phyloP scores from a whole-genome alignment of 1,140 invertebrate species.

The Mesaphorura yosii region DNA sequence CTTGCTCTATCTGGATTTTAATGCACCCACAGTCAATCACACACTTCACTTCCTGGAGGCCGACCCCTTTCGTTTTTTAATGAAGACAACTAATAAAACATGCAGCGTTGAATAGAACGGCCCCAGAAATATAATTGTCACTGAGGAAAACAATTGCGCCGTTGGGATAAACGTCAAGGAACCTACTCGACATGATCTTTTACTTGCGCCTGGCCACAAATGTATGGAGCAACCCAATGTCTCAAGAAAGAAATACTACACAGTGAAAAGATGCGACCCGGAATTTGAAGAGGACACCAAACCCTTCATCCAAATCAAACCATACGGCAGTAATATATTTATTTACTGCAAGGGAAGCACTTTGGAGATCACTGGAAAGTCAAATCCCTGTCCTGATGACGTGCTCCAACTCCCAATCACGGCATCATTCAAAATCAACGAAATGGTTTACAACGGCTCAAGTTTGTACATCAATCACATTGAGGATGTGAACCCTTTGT shows the following conservation, averaged over 20 bases:
- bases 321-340: background rate
- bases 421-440: constrained; percentile 5
- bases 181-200: background rate
- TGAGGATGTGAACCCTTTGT: background rate
- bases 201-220: background rate
- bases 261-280: background rate
- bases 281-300: background rate
- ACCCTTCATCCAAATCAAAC: background rate
- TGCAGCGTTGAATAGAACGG: constrained; percentile 14
- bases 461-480: background rate
- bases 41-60: constrained; percentile 13
- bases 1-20: constrained; percentile 5
- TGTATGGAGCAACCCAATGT: background rate
- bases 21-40: constrained; percentile 3
- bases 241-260: background rate
- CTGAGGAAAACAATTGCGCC: constrained; percentile 11
- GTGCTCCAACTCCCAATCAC: background rate
- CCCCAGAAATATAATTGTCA: constrained; percentile 6
- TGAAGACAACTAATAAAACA: constrained; percentile 7
- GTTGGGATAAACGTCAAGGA: background rate
- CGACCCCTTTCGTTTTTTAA: constrained; percentile 14
- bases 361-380: background rate
- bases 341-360: constrained; percentile 1
- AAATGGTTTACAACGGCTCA: background rate
- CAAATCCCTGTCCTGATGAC: background rate